phyloP scores from a whole-genome alignment of 2,797 vertebrate genomes.

The Manis crassicaudata region DNA sequence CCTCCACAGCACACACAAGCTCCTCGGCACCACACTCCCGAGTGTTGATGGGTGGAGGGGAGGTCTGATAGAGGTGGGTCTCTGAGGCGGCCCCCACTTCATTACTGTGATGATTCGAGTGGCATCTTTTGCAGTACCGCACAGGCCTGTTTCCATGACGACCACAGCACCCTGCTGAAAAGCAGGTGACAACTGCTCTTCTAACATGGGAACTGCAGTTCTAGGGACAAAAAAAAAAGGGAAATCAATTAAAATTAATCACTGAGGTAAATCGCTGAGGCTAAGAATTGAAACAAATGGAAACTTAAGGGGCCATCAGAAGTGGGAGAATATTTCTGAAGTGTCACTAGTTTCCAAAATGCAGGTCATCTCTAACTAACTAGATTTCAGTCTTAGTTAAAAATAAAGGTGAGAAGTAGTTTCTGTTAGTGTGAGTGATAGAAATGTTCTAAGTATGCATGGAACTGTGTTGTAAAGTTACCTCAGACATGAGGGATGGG shows the following conservation, averaged over 20 bases:
- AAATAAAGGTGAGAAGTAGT: background rate
- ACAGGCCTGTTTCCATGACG: conserved; percentile 98
- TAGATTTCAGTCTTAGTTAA: background rate
- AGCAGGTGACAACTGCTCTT: conserved; percentile 98
- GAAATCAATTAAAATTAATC: background rate
- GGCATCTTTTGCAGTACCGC: conserved; percentile 98
- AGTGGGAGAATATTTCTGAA: background rate
- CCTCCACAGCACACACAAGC: conserved; percentile 98
- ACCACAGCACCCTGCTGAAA: conserved; percentile 98
- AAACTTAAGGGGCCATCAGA: background rate
- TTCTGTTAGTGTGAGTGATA: background rate
- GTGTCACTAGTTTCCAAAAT: background rate
- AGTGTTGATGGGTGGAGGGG: conserved; percentile 98
- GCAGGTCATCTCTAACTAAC: background rate
- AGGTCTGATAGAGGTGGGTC: conserved; percentile 98
- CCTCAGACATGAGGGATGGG: background rate
- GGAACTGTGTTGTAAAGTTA: background rate
- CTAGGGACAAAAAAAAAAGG: conserved; percentile 81
- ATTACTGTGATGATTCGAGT: conserved; percentile 98
- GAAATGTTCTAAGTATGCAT: background rate
- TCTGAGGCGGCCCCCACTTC: conserved; percentile 94
- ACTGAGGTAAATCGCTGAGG: background rate
- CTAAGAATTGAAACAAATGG: background rate
- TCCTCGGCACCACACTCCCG: conserved; percentile 98
- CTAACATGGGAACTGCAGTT: conserved; percentile 99